Evolutionary conservation across 2,113 vertebrate genomes (phyloP).

Genomic region (Erinaceus europaeus): DNA sequence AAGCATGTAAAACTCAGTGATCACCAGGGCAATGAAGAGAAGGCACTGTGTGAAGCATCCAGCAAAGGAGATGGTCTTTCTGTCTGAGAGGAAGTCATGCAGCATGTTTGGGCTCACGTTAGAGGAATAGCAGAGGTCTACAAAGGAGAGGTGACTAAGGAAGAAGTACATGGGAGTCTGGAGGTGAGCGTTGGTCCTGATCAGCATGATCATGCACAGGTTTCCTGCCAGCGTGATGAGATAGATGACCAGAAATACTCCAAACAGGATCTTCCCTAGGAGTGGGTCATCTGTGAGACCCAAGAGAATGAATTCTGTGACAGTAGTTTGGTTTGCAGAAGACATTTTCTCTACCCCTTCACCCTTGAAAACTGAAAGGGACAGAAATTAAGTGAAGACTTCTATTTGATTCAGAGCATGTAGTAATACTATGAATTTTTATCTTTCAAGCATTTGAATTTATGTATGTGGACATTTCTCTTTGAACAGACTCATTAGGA

Average conservation of each 20-base stretch:
- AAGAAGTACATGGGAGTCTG: constrained; percentile 83
- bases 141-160: constrained; percentile 80
- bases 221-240: constrained; percentile 72
- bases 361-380: background rate
- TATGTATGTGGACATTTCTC: too few relatives aligned
- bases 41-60: constrained; percentile 79
- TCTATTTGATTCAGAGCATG: too few relatives aligned
- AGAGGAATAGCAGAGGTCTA: constrained; percentile 79
- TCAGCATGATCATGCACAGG: constrained; percentile 69
- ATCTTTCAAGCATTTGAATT: too few relatives aligned
- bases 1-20: constrained; percentile 81
- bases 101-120: constrained; percentile 81
- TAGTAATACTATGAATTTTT: too few relatives aligned
- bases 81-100: constrained; percentile 67
- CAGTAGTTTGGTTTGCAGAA: background rate
- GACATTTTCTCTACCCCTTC: background rate
- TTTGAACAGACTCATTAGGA: too few relatives aligned
- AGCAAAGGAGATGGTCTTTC: constrained; percentile 72
- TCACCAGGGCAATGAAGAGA: constrained; percentile 73
- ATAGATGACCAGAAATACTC: constrained; percentile 67
- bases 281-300: constrained; percentile 46
- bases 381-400: too few relatives aligned
- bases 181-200: constrained; percentile 67
- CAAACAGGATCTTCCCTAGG: constrained; percentile 56
- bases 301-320: constrained; percentile 66